Base-by-base conservation (phyloP, 2,888 invertebrate genomes). In the Netelia inedita region DNA sequence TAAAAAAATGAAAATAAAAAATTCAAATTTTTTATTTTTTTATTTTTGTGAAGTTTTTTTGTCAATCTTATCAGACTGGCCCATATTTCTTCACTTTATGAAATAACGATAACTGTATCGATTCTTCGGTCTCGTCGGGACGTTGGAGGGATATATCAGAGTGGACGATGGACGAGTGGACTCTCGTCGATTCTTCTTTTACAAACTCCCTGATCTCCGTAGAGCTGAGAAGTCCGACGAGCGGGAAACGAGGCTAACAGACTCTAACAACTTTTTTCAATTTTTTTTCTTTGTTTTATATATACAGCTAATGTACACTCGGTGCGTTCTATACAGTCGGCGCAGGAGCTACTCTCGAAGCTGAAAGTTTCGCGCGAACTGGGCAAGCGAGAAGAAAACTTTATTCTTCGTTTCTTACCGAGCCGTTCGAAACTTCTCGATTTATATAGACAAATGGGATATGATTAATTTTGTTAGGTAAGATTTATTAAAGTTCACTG, bases 351-450 rank as follows among this genome's bases (percentile, higher is more conserved):
- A n/a, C 50, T 50, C 68, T 53, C 14, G 66, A n/a, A 69, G 73
- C 41, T 73, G 50, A 19, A 82, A 50, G 71, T 72, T 82, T 11
- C 46, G 23, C 46, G 23, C 16, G 68, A 81, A 81, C 61, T 69
- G 61, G 59, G 75, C 43, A 43, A 28, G 63, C 10, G 23, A 41
- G 66, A 72, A 59, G 68, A 59, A 82, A 82, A 73, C 59, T 82
- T 82, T 73, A 72, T 73, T 78, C 71, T 43, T 72, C 72, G 55
- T 78, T 68, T 82, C 72, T 73, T 5, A 2, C 68, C 41, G n/a
- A 78, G 41, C 53, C 66, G 23, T 28, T 66, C 46, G 28, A 71
- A 76, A 82, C 46, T 82, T 73, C 72, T 55, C 57, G n/a, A 82
- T 41, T 10, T 55, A 57, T 57, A 57, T 23, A 43, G 11, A 57